Evolutionary conservation across 2,113 vertebrate genomes (phyloP).

Genomic region (Herpetotheres cachinnans): DNA sequence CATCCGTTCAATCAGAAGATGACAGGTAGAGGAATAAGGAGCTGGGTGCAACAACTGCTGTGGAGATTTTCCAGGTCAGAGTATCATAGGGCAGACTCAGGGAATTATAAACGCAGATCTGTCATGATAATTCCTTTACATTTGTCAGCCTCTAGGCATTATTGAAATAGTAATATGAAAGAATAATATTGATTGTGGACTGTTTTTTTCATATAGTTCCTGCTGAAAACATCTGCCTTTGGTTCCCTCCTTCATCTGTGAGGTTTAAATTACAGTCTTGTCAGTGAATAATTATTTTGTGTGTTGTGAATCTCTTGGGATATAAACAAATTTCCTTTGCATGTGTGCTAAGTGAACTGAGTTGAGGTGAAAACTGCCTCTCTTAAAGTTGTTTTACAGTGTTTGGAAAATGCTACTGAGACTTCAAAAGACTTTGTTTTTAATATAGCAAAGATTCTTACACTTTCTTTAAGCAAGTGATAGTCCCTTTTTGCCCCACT

Average conservation of each 20-base stretch:
- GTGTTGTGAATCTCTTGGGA: neutral
- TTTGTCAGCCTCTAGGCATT: neutral
- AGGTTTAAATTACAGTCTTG: conserved; percentile 1
- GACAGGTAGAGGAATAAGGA: neutral
- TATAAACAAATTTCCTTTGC: neutral
- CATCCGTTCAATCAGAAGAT: neutral
- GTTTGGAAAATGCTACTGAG: neutral
- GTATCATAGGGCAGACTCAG: neutral
- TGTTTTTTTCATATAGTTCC: neutral
- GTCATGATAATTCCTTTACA: neutral
- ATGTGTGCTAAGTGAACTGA: neutral
- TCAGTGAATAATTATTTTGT: conserved; percentile 30
- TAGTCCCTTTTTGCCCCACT: accelerated
- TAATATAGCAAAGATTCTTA: neutral
- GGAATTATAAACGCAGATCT: neutral
- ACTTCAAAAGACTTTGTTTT: neutral
- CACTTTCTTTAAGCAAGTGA: neutral
- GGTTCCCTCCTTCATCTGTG: neutral
- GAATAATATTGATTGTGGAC: neutral
- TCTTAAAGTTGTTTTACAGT: neutral
- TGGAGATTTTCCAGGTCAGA: neutral
- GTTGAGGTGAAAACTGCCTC: neutral
- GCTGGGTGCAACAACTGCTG: neutral
- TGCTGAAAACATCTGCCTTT: conserved; percentile 1
- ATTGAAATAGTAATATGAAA: conserved; percentile 13